Evolutionary conservation across 2,797 vertebrate genomes (phyloP).

Genomic region (Gambusia yucatana): DNA sequence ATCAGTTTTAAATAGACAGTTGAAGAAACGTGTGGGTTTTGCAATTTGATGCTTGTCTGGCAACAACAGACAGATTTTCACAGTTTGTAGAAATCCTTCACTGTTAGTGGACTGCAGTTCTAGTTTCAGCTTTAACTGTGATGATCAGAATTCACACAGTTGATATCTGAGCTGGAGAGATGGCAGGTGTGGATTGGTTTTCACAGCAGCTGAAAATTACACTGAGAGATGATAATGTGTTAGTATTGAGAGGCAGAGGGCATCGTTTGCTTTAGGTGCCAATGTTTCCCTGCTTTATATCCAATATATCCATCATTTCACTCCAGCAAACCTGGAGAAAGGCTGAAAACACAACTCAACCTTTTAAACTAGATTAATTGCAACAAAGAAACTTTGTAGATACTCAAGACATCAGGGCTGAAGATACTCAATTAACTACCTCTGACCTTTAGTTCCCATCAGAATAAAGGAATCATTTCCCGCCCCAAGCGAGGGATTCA

Average conservation of each 20-base stretch:
- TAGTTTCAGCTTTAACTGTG: conserved; percentile 46
- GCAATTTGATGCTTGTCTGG: conserved; percentile 27
- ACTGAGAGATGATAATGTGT: conserved; percentile 58
- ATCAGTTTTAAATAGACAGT: neutral
- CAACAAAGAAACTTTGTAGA: neutral
- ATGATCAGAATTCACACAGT: conserved; percentile 59
- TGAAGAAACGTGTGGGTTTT: conserved; percentile 12
- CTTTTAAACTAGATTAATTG: neutral
- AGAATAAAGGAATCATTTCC: no score
- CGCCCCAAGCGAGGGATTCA: neutral
- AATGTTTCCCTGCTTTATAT: neutral
- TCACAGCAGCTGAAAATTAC: conserved; percentile 56
- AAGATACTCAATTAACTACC: neutral
- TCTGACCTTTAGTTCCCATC: neutral
- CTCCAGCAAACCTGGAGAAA: neutral
- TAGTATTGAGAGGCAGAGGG: conserved; percentile 16
- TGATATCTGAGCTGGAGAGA: conserved; percentile 49
- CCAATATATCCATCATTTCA: neutral
- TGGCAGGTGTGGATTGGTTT: conserved; percentile 65
- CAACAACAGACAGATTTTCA: conserved; percentile 33
- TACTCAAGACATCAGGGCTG: neutral
- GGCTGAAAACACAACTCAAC: neutral
- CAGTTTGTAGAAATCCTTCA: conserved; percentile 19
- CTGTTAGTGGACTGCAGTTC: conserved; percentile 33
- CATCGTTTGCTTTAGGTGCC: conserved; percentile 11